Evolutionary conservation across 2,888 invertebrate species (phyloP), one percentile per base, ranked within the genome.

Genomic region (Podabrus alpinus): DNA sequence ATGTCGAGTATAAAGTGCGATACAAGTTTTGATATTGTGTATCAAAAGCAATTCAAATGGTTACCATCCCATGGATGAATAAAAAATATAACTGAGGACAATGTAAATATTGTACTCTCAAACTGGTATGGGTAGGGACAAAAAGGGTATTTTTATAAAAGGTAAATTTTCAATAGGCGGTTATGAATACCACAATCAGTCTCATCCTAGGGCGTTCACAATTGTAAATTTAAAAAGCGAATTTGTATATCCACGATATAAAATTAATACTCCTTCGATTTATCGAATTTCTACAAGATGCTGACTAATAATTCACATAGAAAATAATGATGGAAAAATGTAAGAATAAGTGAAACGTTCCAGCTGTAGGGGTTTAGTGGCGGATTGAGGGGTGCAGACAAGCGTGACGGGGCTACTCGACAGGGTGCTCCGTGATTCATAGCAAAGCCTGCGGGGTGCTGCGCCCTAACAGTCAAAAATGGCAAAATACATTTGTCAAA

Each of bases 401-500:
- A 72, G 77, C 77, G 77, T 77, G 72, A 76, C 75, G 72, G 73
- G 75, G 77, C 73, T 74, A 71, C 75, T 75, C 77, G 71, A 74
- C 77, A 72, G 77, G 77, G 72, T 71, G 73, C 72, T 71, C 75
- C 69, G 73, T 77, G 77, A 77, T 77, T 77, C 77, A 77, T 77
- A 69, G 75, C 71, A 25, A 59, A 71, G 68, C 73, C 77, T 68
- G 74, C 77, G 78, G 79, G 79, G 78, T 77, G 78, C 77, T 72
- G 71, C 73, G 78, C 79, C 78, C 73, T 78, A 64, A 73, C 78
- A 74, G 79, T 79, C 79, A 78, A 79, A 79, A 80, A 80, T 75
- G 81, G 79, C 80, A 78, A 80, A 81, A 81, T 80, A 78, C 81
- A 81, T 81, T 81, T 80, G 80, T 81, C 81, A 81, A 81, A 81